Evolutionary conservation across 2,797 vertebrate species (phyloP), one percentile per base, ranked within the genome.

Genomic region (Sphaeramia orbicularis): DNA sequence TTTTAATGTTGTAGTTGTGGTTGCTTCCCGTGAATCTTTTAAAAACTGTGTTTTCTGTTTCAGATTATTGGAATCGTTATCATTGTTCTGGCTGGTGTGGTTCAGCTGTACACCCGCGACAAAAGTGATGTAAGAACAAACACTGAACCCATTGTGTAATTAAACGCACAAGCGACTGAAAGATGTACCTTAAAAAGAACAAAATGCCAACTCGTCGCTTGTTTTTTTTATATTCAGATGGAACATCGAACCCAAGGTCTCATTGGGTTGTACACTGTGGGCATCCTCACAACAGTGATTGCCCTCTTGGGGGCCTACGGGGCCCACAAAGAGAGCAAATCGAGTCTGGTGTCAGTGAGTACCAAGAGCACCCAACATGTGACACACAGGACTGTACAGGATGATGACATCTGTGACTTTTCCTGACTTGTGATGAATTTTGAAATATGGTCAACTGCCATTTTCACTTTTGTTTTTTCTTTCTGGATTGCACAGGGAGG

Each of bases 301-400:
- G 63, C 83, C 56, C 49, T 70, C 40, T n/a, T 92, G 61, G 90
- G 90, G 37, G 89, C 85, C 36, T 84, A 74, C 1, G 89, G 87
- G 0, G 89, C 85, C 2, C 65, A 77, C 40, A 80, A 14, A 24
- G 86, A 89, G 81, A 84, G 21, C 30, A 69, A 4, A 36, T 45
- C 4, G 0, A 45, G 50, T 15, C 69, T 92, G 79, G 53, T 88
- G 0, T 44, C 72, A 57, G 90, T 92, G 80, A 87, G 90, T 78
- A n/a, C 12, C 5, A 2, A 10, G 10, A 10, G 8, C 30, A 32
- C 6, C 7, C 6, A 9, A 1, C 30, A 6, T 32, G 6, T 32
- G 30, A 9, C 30, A 6, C 30, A 32, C 7, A 7, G 30, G 30
- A 9, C 6, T 32, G 30, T 32, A 4, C 30, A 32, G 7, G 30